Percentiles rank a stretch among this genome's conserved stretches.
These are phyloP conservation scores for Orthosia gracilis DNA, from an alignment of 2,888 invertebrate species.

Conservation along the genomic window DNA sequence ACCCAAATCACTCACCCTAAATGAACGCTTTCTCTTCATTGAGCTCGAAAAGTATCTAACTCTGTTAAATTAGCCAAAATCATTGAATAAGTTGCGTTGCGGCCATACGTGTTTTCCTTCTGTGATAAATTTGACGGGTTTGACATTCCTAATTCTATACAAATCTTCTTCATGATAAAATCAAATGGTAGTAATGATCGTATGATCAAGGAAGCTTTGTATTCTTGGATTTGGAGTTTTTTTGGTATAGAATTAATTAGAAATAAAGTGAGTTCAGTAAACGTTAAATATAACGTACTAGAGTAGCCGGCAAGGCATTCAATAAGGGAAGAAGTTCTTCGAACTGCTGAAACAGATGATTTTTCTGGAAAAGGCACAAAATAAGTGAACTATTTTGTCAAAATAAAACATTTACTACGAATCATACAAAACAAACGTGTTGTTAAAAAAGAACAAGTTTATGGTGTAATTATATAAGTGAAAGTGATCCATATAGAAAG, in stretches of 20 bases:
- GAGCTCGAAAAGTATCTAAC: background rate
- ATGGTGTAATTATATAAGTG: background rate
- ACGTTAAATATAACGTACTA: background rate
- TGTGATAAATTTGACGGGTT: background rate
- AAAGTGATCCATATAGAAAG: background rate
- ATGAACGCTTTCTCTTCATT: background rate
- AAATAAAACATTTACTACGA: conserved; percentile 28
- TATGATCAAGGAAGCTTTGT: too few species aligned
- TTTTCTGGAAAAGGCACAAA: background rate
- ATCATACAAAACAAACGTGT: conserved; percentile 20
- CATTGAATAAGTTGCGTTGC: background rate
- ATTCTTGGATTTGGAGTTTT: background rate
- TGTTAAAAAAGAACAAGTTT: background rate
- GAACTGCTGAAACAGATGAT: background rate
- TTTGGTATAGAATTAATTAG: background rate
- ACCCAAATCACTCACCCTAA: background rate
- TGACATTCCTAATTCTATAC: too few species aligned
- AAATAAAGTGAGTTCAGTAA: background rate
- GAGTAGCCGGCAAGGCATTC: background rate
- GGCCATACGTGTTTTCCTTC: background rate
- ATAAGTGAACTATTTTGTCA: background rate
- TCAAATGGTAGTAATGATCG: too few species aligned
- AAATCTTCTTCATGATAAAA: too few species aligned
- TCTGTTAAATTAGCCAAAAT: background rate
- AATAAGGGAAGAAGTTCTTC: background rate